Base-by-base conservation (phyloP, 2,888 invertebrate species). In the Crioceris asparagi region DNA sequence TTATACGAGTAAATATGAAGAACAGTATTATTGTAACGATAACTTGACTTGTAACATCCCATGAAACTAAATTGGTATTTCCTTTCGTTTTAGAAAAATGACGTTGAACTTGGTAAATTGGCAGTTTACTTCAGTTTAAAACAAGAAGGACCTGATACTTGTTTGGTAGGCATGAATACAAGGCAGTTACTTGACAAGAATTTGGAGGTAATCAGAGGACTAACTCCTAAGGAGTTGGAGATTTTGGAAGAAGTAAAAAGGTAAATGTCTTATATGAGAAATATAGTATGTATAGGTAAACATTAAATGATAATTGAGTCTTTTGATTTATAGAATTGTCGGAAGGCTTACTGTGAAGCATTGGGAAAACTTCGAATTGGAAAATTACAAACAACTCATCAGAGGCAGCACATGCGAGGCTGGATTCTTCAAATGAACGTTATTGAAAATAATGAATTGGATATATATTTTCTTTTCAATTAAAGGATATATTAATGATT, bases 101-200 rank as follows among this genome's bases (percentile, higher is more conserved):
- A 70, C 29, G 70, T 81, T 4, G 80, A 85, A 62, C 59, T 87
- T 16, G 83, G 77, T 3, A 78, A 77, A 54, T 61, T 87, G 25
- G 84, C 86, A 7, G 68, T 79, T 38, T 75, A 78, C 70, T 71
- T 76, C 56, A 69, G 74, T 0, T 61, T 79, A 29, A 67, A 68
- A 48, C 72, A 80, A 54, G 68, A 67, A 4, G 75, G 72, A 21
- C 70, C 80, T 18, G 69, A 76, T 44, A 83, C 84, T 1, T 77
- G 80, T 55, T 61, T 91, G 16, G 74, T 83, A 46, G 90, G 90
- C 35, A 83, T 88, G 68, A 79, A 77, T 60, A 81, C 72, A 55
- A 61, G 66, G 35, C 59, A 70, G 4, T 67, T 83, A 47, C 61
- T 87, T 17, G 52, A 66, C 3, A 68, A 70, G 36, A 86, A 84